Evolutionary conservation across 1,140 invertebrate genomes (phyloP), one percentile per base, ranked within the genome.

Genomic region (Drosophila simulans): DNA sequence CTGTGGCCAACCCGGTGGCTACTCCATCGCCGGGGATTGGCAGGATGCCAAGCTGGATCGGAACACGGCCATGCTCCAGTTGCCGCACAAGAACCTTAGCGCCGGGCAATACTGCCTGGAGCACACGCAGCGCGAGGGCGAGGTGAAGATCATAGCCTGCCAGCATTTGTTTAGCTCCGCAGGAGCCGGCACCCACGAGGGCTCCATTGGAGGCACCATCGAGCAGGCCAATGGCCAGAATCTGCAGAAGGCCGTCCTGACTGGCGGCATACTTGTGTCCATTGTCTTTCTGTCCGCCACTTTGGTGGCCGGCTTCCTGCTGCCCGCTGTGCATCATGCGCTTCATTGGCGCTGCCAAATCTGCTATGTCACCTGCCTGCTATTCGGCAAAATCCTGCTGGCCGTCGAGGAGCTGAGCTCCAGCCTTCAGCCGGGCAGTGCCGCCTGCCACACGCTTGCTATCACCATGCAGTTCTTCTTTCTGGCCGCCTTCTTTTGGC

Each of bases 401-500:
- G 96, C 95, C 95, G 77, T 96, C 17, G 83, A 83, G 59, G 60
- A 88, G 63, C 59, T 86, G 49, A 71, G 69, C 46, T 71, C 73
- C 2, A 37, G 56, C 48, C 91, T 93, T 8, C 93, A 96, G 46
- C 93, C 93, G 40, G 94, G 94, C 1, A 92, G 94, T 22, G 96
- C 95, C 89, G 93, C 94, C 37, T 93, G 93, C 39, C 93, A 96
- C 93, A 91, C 95, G 94, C 91, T 96, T 94, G 97, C 96, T 53
- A 94, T 97, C 46, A 93, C 95, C 77, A 96, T 97, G 93, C 98
- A 99, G 92, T 98, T 98, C 94, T 96, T 97, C 93, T 98, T 98
- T 93, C 93, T 99, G 85, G 95, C 97, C 27, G 97, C 98, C 64
- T 99, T 99, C 94, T 98, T 98, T 92, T 99, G 98, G 98, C 96